Base-by-base conservation (phyloP, 2,888 invertebrate species). In the Linyphia triangularis region DNA sequence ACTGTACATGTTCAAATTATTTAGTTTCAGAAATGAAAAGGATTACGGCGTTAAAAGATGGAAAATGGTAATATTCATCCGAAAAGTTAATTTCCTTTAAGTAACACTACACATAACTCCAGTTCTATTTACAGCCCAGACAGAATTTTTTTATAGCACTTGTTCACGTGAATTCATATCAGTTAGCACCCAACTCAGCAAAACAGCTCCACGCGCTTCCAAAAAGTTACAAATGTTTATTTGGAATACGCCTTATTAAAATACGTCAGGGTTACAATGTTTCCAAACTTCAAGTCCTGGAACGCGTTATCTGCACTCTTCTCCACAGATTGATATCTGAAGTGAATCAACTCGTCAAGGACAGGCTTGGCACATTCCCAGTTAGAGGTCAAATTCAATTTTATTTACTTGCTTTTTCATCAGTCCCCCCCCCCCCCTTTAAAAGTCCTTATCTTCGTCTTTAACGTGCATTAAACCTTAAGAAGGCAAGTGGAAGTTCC, bases 401-500 rank as follows among this genome's bases (percentile, higher is more conserved):
- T 72, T 73, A 30, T 19, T 28, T 26, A 43, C 26, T 51, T 43
- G 24, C 22, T 57, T 73, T n/a, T 30, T 16, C 26, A 59, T 33
- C 59, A 16, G 19, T 28, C 51, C 75, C 13, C 51, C 59, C 30
- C 28, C 70, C 28, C 65, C 65, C 65, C 1, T 24, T 28, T 40
- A 40, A 26, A 70, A 70, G 24, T 33, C 51, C 40, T 75, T 65
- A 65, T 83, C 83, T 59, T 5, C 65, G 83, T 65, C 65, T 83
- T 83, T 73, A 83, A 65, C 83, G 84, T 65, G 51, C 83, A 83
- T 84, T 84, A 84, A 84, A 84, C 84, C 70, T 57, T 57, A 26
- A 26, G n/a, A n/a, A 16, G 26, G 33, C 67, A 84, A 75, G 57
- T 84, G 40, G 59, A 67, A 59, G 33, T 26, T 75, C 57, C 51